Percentiles rank a stretch among this genome's conserved stretches.
phyloP scores from a whole-genome alignment of 2,888 invertebrate species.

The Strigamia transsilvanica region DNA sequence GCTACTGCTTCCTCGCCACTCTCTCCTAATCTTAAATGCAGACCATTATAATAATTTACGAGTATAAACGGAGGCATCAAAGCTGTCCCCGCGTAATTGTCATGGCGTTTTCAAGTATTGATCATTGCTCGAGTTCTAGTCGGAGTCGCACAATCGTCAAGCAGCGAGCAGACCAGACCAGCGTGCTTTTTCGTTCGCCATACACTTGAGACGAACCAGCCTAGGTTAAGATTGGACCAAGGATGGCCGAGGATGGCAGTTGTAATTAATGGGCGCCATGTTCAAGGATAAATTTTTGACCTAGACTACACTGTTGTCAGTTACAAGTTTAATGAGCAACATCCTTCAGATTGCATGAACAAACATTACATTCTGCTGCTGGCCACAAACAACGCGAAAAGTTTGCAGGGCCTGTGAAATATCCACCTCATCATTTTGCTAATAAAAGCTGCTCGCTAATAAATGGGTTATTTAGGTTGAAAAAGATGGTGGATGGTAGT shows the following conservation, averaged over 20 bases:
- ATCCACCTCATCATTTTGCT: constrained; percentile 45
- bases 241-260: background rate
- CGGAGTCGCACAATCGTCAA: constrained; percentile 46
- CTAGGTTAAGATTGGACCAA: constrained; percentile 33
- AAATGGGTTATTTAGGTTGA: constrained; percentile 33
- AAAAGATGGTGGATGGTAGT: constrained; percentile 29
- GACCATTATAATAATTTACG: constrained; percentile 54
- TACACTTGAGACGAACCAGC: background rate
- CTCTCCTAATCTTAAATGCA: constrained; percentile 53
- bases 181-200: background rate
- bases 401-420: constrained; percentile 9
- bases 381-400: constrained; percentile 46
- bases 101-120: constrained; percentile 53
- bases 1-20: constrained; percentile 49
- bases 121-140: no score
- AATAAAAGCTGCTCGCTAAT: constrained; percentile 26
- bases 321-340: constrained; percentile 48
- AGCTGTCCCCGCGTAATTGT: constrained; percentile 53
- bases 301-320: constrained; percentile 48
- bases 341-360: constrained; percentile 46
- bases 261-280: constrained; percentile 41
- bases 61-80: constrained; percentile 51
- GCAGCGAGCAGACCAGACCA: background rate
- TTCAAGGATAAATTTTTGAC: constrained; percentile 48
- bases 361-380: constrained; percentile 7